These are phyloP conservation scores for Heliconius hortense DNA, from an alignment of 2,888 invertebrate species.

Conservation along the genomic window DNA sequence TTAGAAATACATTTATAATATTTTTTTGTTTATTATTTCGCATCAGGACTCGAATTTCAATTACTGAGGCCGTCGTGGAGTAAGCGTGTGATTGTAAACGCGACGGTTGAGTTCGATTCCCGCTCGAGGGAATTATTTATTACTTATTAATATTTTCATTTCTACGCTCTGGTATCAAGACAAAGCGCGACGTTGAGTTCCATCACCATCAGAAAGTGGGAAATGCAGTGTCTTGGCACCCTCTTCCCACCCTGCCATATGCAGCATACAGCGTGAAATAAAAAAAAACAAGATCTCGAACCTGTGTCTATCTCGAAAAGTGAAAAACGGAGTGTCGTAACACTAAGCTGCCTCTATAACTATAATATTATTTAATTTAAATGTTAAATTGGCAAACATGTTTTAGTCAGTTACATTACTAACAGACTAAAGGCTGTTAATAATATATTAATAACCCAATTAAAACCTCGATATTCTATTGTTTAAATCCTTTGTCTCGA, in stretches of 20 bases:
- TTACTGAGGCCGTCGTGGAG: too few relatives aligned
- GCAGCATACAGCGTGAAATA: background rate
- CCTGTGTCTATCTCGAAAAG: background rate
- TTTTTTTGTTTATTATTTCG: background rate
- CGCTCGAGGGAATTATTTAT: too few relatives aligned
- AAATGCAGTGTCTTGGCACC: background rate
- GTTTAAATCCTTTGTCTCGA: constrained; percentile 37
- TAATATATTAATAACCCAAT: constrained; percentile 40
- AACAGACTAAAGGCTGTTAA: constrained; percentile 4
- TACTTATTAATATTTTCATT: too few relatives aligned
- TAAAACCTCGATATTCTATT: constrained; percentile 36
- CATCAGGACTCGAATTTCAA: background rate
- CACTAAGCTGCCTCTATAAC: background rate
- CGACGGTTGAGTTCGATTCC: too few relatives aligned
- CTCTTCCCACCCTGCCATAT: background rate
- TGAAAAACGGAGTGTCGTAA: background rate
- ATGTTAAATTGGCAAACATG: background rate
- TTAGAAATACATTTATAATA: background rate
- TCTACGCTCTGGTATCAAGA: too few relatives aligned
- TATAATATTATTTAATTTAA: background rate
- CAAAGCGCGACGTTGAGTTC: too few relatives aligned
- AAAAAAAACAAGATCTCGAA: background rate
- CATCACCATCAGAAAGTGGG: background rate
- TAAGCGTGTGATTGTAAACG: too few relatives aligned
- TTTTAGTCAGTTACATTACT: constrained; percentile 11